Evolutionary conservation across 2,888 invertebrate species (phyloP).

Genomic region (Aspidiotus rigidus): DNA sequence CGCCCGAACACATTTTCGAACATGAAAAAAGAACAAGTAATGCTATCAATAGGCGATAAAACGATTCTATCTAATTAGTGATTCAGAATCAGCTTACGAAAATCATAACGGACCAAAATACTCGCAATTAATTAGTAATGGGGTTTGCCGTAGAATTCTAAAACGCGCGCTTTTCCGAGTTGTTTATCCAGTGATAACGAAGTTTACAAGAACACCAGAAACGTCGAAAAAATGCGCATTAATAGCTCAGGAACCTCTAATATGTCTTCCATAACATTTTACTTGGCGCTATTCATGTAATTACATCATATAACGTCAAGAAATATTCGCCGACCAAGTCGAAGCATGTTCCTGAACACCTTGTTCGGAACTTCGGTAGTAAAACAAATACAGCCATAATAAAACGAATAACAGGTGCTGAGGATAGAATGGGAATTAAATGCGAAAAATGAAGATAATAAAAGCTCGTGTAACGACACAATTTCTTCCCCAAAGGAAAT

Average conservation of each 20-base stretch:
- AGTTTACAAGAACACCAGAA: not conserved
- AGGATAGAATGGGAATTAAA: not conserved
- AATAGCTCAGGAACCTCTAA: not conserved
- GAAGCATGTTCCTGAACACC: not conserved
- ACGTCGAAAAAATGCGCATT: not conserved
- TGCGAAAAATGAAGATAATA: not conserved
- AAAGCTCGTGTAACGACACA: not conserved
- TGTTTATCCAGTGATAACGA: constrained; percentile 4
- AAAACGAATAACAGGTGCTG: not conserved
- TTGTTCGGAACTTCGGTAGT: not conserved
- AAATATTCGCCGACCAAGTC: not conserved
- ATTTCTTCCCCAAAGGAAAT: too few species aligned
- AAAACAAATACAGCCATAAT: not conserved
- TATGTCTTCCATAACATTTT: too few species aligned
- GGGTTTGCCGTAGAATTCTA: not conserved
- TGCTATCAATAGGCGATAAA: too few species aligned
- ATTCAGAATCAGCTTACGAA: too few species aligned
- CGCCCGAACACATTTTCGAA: too few species aligned
- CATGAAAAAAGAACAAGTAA: too few species aligned
- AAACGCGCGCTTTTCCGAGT: not conserved
- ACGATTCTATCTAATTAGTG: too few species aligned
- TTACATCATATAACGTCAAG: not conserved
- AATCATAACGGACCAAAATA: too few species aligned
- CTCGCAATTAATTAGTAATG: too few species aligned
- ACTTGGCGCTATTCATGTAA: not conserved